Percentiles rank a stretch among this genome's conserved stretches.
Conservation (phyloP, 2,797 vertebrate genomes). For the Zenarchopterus dispar region DNA sequence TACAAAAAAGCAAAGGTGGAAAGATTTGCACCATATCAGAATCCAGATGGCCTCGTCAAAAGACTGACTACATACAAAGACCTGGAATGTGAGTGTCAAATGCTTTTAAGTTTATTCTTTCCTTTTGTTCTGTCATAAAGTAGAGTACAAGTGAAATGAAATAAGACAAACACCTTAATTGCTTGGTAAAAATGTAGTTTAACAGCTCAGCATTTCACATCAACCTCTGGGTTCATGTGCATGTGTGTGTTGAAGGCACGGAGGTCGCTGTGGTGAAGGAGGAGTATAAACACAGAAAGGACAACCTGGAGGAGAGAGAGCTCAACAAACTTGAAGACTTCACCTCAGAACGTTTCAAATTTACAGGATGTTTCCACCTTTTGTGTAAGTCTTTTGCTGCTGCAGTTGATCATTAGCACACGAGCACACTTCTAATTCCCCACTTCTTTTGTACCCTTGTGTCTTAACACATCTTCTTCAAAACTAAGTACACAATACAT, state of each 20-base stretch:
- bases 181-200: too few species aligned
- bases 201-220: too few species aligned
- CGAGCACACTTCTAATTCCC: too few species aligned
- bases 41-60: constrained; percentile 81
- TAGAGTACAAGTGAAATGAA: not conserved
- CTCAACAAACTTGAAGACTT: constrained; percentile 69
- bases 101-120: not conserved
- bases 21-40: constrained; percentile 82
- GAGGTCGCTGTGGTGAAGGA: constrained; percentile 79
- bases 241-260: constrained; percentile 73
- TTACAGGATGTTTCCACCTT: constrained; percentile 75
- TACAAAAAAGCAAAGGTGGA: constrained; percentile 87
- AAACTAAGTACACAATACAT: too few species aligned
- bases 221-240: not conserved
- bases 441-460: too few species aligned
- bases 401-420: not conserved
- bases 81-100: constrained; percentile 79
- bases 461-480: too few species aligned
- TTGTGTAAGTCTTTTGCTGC: constrained; percentile 75
- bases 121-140: not conserved
- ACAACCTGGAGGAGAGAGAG: constrained; percentile 83
- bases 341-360: constrained; percentile 82
- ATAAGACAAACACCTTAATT: not conserved
- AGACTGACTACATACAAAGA: constrained; percentile 84
- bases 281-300: constrained; percentile 85